Base-by-base conservation (phyloP, 2,113 vertebrate species). In the Saccopteryx leptura region DNA sequence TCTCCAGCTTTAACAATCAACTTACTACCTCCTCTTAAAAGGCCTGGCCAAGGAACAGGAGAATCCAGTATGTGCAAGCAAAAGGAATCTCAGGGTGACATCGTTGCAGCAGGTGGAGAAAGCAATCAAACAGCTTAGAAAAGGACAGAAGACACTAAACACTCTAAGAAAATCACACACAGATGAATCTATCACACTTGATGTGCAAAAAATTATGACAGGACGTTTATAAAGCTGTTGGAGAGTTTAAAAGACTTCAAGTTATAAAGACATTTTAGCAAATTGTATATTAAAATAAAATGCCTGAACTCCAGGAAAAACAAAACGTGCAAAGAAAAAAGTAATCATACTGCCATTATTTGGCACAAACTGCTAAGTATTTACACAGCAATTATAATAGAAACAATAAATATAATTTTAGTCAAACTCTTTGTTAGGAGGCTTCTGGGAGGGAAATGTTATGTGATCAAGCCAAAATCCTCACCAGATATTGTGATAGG, bases 231-330 rank as follows among this genome's bases (percentile, higher is more conserved):
- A 66, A 65, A 78, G 50, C 39, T 88, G 50, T 14, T 50, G 10
- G 14, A 63, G 19, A 28, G 12, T 26, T 76, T 65, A 80, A 61
- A 2, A 87, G 19, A 80, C 28, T 87, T 82, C 69, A 91, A 83
- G 19, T 46, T 84, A 48, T 84, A 92, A 69, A 91, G 39, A 93
- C 91, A 95, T 61, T 66, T 74, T 72, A 89, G 46, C 52, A 91
- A 88, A 58, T 12, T n/a, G n/a, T n/a, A n/a, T n/a, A 91, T n/a
- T 56, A 84, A 72, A 46, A 84, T 39, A 66, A 94, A 17, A 66
- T 39, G 23, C 26, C 26, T 83, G 13, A 80, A 60, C 9, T 56
- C 31, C 24, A 88, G 18, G 54, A 78, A 52, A 95, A 90, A 83
- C 17, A 90, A 83, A 76, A 48, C 33, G n/a, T 50, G 31, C 33